Evolutionary conservation across 2,113 vertebrate genomes (phyloP), one percentile per base, ranked within the genome.

Genomic region (Coregonus clupeaformis): DNA sequence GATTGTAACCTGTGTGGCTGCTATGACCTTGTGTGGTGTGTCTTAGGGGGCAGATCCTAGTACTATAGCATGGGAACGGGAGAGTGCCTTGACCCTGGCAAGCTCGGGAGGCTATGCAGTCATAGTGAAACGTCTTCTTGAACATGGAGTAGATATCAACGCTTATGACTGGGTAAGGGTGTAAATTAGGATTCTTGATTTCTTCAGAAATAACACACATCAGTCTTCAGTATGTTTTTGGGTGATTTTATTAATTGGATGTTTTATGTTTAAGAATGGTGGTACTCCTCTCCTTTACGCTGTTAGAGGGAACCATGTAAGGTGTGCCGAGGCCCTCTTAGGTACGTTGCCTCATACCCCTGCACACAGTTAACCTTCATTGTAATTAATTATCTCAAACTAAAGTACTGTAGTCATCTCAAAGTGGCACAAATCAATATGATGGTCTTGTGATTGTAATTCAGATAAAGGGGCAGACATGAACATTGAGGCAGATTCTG

Each of bases 241-340:
- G 36, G 36, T 36, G 7, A 36, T 36, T 36, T 42, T 12, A 42
- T 42, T 42, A 2, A 42, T 42, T 11, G 36, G 9, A 42, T 42
- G 36, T 42, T 42, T 11, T 42, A 42, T 66, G 57, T 42, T 65
- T 3, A 81, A 99, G 98, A 99, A 99, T 6, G 96, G 97, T 1
- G 97, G 98, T 64, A 98, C 97, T 0, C 97, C 97, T 3, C 93
- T 99, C 85, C 93, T 99, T 60, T 99, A 99, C 0, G 98, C 98
- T 0, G 97, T 98, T 55, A 92, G 96, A 0, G 97, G 97, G 22
- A 99, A 99, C 81, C 96, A 99, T 6, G 91, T 96, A 77, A 96
- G 94, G 91, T 98, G 96, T 5, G 96, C 97, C 0, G 93, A 97
- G 88, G 91, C 93, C 22, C 93, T 99, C 0, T 87, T 99, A 86